Percentiles rank a stretch among this genome's conserved stretches.
Conservation (phyloP, 2,113 vertebrate genomes). For the Barnardius zonarius region DNA sequence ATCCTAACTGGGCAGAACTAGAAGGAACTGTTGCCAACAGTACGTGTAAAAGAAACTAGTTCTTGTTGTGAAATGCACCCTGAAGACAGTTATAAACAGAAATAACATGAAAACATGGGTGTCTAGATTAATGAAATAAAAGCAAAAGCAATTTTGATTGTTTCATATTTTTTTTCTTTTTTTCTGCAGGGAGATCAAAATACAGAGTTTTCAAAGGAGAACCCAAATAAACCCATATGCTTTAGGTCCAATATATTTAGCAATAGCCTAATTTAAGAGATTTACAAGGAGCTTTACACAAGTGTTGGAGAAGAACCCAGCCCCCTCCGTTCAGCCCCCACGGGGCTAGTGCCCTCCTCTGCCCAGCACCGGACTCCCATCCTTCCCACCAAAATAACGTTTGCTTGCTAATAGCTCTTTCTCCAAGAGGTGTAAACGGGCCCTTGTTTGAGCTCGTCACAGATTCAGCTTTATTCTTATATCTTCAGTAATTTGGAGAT, state of each 20-base stretch:
- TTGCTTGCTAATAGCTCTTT: conserved; percentile 8
- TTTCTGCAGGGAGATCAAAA: neutral
- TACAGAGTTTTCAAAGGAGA: neutral
- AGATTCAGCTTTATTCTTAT: conserved; percentile 52
- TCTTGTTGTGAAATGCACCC: neutral
- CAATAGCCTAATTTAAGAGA: neutral
- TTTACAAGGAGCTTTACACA: neutral
- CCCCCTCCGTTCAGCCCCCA: neutral
- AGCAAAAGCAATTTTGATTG: neutral
- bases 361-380: neutral
- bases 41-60: neutral
- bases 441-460: neutral
- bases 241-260: neutral
- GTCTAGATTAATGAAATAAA: neutral
- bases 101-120: neutral
- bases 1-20: neutral
- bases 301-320: neutral
- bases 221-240: neutral
- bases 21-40: neutral
- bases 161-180: neutral
- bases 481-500: conserved; percentile 53
- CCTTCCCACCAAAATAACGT: neutral
- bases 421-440: conserved; percentile 1
- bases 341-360: neutral
- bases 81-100: neutral